A percentile compares a stretch with the other conserved stretches of the same genome.
Conservation (phyloP, 2,113 vertebrate species). For the Oreocharis arfaki region DNA sequence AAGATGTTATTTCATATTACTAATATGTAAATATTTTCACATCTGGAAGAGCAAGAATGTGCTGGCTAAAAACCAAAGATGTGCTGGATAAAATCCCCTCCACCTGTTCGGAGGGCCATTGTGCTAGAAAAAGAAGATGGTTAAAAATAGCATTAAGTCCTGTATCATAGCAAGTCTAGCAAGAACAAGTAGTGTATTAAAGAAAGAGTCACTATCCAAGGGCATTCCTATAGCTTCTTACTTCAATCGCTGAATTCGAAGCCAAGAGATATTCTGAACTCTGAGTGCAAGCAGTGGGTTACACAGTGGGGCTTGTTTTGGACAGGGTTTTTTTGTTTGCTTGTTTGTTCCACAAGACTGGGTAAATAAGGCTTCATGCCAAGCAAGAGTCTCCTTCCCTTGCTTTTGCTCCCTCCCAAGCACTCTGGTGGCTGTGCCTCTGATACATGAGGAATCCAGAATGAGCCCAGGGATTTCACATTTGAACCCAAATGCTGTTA, state of each 20-base stretch:
- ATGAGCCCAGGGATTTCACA: slow-evolving; percentile 21
- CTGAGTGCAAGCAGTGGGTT: neutral
- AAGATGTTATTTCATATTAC: neutral
- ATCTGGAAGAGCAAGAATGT: slow-evolving; percentile 55
- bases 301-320: slow-evolving; percentile 5
- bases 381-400: neutral
- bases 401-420: neutral
- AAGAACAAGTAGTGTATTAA: neutral
- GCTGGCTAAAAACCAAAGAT: slow-evolving; percentile 41
- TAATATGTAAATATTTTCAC: slow-evolving; percentile 30
- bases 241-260: neutral
- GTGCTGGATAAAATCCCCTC: slow-evolving; percentile 44
- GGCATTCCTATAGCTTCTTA: neutral
- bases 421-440: neutral
- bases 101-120: slow-evolving; percentile 25
- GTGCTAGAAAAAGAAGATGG: neutral
- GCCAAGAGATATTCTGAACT: neutral
- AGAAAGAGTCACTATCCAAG: neutral
- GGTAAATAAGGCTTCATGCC: neutral
- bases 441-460: neutral
- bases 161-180: neutral
- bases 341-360: slow-evolving; percentile 32
- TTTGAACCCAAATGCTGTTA: slow-evolving; percentile 19
- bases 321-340: slow-evolving; percentile 17
- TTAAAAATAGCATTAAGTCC: neutral